These are phyloP conservation scores for Paracentrotus lividus DNA, from an alignment of 53 echinoderm and acorn worm species.

Conservation along the genomic window DNA sequence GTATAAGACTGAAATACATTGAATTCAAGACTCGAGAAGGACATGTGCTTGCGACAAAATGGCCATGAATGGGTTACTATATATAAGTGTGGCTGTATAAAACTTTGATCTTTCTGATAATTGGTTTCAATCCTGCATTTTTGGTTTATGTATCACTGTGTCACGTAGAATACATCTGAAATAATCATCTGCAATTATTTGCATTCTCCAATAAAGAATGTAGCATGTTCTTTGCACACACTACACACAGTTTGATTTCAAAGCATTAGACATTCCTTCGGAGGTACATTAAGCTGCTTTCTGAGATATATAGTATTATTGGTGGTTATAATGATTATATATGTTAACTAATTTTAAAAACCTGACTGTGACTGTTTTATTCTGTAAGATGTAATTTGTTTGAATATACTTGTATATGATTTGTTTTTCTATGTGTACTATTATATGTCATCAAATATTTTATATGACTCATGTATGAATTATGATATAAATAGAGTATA, in stretches of 20 bases:
- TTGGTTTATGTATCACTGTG: not conserved
- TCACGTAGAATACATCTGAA: not conserved
- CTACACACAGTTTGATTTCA: not conserved
- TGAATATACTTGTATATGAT: not conserved
- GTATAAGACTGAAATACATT: too few relatives aligned
- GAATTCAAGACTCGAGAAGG: too few relatives aligned
- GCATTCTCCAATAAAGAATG: not conserved
- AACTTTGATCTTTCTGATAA: too few relatives aligned
- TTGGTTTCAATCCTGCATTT: not conserved
- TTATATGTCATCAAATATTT: not conserved
- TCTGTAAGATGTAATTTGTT: not conserved
- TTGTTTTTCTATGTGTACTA: not conserved
- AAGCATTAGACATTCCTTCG: not conserved
- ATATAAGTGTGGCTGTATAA: too few relatives aligned
- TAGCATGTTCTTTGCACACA: not conserved
- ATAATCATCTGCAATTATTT: not conserved
- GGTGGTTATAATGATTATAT: not conserved
- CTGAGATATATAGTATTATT: not conserved
- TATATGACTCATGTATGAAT: not conserved
- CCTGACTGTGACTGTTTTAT: not conserved
- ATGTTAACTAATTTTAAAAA: not conserved
- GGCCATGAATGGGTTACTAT: too few relatives aligned
- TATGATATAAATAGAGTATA: not conserved
- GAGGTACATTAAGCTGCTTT: not conserved
- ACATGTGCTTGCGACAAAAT: too few relatives aligned